Base-by-base conservation (phyloP, 2,888 invertebrate genomes). In the Acrobasis suavella region DNA sequence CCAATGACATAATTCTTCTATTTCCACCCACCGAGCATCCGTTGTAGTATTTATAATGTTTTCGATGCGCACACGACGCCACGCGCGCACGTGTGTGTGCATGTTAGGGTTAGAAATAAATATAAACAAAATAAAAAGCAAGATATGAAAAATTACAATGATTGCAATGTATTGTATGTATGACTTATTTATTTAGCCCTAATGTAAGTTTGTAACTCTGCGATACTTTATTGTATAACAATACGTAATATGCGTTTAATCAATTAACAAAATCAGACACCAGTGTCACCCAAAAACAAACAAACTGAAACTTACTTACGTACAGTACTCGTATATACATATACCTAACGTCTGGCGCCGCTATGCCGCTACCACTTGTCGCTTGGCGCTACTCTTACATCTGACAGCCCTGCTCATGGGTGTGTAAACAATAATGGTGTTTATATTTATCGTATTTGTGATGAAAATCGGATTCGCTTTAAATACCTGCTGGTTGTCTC, bases 1-100 rank as follows among this genome's bases (percentile, higher is more conserved):
- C 70, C 77, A 80, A 76, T 88, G 86, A 87, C 88, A 87, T 85
- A 87, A 87, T 85, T 84, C 74, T 75, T 83, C 85, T 88, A 88
- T 87, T 89, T 89, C 78, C 72, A 79, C 46, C 12, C 32, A 32
- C 75, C 67, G 69, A 65, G 73, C 80, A 78, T 81, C 81, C 81
- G 80, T 72, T 74, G 76, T 72, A 67, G 68, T 83, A 83, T 82
- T 81, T 81, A 76, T 80, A 82, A 78, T 75, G 70, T 78, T 72
- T 72, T 75, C 68, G 70, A 66, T 73, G 55, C 12, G 42, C 56
- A 62, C 60, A 62, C 63, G 12, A 42, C 56, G 39, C 46, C 50
- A 56, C 46, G 46, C 52, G 46, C 52, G 58, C 59, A 46, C 17
- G 50, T 50, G 60, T 49, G 52, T 65, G 65, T 62, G 65, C 62